These are phyloP conservation scores for Drosophila recens DNA, from an alignment of 2,888 invertebrate genomes.

Conservation along the genomic window DNA sequence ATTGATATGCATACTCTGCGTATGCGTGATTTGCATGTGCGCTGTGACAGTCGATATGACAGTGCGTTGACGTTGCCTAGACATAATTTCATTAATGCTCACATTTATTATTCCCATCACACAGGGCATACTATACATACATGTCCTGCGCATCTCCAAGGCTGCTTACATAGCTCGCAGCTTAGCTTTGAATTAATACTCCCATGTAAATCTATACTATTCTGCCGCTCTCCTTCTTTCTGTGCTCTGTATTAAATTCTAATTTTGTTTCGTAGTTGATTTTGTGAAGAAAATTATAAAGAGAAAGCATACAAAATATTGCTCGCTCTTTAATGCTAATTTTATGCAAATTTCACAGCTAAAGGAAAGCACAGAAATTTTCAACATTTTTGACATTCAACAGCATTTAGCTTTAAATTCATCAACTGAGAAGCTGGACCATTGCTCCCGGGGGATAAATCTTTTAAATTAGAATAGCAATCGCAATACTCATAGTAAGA, in stretches of 20 bases:
- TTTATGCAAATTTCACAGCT: conserved; percentile 38
- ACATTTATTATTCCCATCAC: conserved; percentile 48
- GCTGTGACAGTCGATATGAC: conserved; percentile 39
- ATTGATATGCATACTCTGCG: conserved; percentile 61
- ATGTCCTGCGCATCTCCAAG: not conserved
- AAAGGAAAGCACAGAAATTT: conserved; percentile 2
- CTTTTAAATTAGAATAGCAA: conserved; percentile 58
- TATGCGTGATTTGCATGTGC: conserved; percentile 72
- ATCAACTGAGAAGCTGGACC: conserved; percentile 33
- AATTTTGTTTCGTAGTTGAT: conserved; percentile 20
- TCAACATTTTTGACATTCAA: conserved; percentile 15
- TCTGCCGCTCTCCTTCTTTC: not conserved
- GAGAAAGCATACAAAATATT: not conserved
- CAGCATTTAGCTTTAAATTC: conserved; percentile 34
- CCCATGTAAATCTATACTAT: conserved; percentile 10
- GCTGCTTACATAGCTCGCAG: conserved; percentile 15
- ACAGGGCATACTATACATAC: conserved; percentile 10
- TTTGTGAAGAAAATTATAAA: conserved; percentile 9
- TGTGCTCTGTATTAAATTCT: conserved; percentile 29
- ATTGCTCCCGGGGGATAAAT: conserved; percentile 32
- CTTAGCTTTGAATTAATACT: conserved; percentile 32
- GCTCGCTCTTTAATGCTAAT: conserved; percentile 31
- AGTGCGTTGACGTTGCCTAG: conserved; percentile 48
- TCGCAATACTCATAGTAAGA: conserved; percentile 12
- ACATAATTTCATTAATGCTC: conserved; percentile 47